A percentile compares a stretch with the other conserved stretches of the same genome.
These are phyloP conservation scores for Hiodon alosoides DNA, from an alignment of 2,113 vertebrate genomes.

Conservation along the genomic window DNA sequence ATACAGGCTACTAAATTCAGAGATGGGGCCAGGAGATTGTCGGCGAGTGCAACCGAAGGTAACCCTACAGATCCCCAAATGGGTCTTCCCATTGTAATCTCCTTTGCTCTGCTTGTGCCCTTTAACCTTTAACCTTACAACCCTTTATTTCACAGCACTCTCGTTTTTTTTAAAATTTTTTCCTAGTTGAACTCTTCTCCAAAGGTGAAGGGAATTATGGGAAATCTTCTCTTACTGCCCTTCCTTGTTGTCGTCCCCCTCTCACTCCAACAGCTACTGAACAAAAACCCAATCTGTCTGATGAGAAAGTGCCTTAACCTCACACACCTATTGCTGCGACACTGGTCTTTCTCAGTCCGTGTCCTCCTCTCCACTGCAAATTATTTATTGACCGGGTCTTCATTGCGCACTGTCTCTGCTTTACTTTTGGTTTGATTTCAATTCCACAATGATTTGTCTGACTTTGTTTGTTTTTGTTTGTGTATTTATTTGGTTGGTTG, in stretches of 20 bases:
- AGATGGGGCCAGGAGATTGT: slow-evolving; percentile 88
- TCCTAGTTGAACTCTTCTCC: slow-evolving; percentile 52
- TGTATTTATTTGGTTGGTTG: slow-evolving; percentile 35
- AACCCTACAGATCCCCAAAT: slow-evolving; percentile 59
- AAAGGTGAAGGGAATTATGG: slow-evolving; percentile 50
- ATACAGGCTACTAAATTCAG: slow-evolving; percentile 98
- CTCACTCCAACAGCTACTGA: slow-evolving; percentile 44
- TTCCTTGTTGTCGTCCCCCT: slow-evolving; percentile 22
- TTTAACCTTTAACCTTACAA: slow-evolving; percentile 60
- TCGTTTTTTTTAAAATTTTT: slow-evolving; percentile 24
- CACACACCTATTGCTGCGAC: slow-evolving; percentile 33
- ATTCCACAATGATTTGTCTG: slow-evolving; percentile 33
- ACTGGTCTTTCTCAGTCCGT: slow-evolving; percentile 53
- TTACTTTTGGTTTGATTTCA: slow-evolving; percentile 51
- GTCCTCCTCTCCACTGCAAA: slow-evolving; percentile 53
- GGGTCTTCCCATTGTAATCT: slow-evolving; percentile 41
- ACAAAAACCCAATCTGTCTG: slow-evolving; percentile 55
- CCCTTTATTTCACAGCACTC: slow-evolving; percentile 49
- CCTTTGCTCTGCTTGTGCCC: slow-evolving; percentile 62
- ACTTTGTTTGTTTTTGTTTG: slow-evolving; percentile 39
- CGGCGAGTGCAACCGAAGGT: slow-evolving; percentile 88
- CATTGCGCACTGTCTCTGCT: slow-evolving; percentile 60
- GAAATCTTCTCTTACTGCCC: slow-evolving; percentile 6
- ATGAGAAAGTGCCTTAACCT: slow-evolving; percentile 37
- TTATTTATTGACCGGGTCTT: slow-evolving; percentile 52